Evolutionary conservation across 2,113 vertebrate species (phyloP), one percentile per base, ranked within the genome.

Genomic region (Chloebia gouldiae): DNA sequence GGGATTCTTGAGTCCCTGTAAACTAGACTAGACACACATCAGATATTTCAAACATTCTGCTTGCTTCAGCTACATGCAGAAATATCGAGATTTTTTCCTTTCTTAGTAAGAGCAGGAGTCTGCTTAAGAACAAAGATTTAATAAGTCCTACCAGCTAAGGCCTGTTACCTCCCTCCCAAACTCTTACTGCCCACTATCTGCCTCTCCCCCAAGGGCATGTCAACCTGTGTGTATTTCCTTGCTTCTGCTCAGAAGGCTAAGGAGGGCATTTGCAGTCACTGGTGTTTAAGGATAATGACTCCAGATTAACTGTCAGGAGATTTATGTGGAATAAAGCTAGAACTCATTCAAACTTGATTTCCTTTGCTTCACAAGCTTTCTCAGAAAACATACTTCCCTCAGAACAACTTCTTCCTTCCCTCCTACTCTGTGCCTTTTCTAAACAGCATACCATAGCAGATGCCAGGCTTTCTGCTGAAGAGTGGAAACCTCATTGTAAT

Each of bases 331-430:
- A 88, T 88, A 76, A 92, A 92, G 44, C 35, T 77, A 91, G 53
- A 90, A 88, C 9, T 90, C 71, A 68, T 60, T 92, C 44, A 79
- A 77, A 81, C 13, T 47, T 90, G 63, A 88, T 57, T 96, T 47
- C 35, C n/a, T 69, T 86, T 80, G 37, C 54, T 71, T 73, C 13
- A 2, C 35, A 93, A 65, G 28, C 42, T 92, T 49, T 89, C 70
- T 85, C 59, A 94, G 64, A 61, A 77, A 84, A 75, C 19, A 63
- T 21, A 47, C 37, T 63, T 91, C 39, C n/a, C 49, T 87, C 9
- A 2, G 77, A 85, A 85, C 61, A 77, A 25, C 25, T 61, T 93
- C 33, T 77, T 91, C 65, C 31, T 93, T 90, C 40, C 40, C n/a
- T 88, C 57, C 50, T 72, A 80, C 82, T 92, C 63, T 51, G 44